Evolutionary conservation across 2,888 invertebrate species (phyloP), one percentile per base, ranked within the genome.

Genomic region (Zaprionus lineosus): DNA sequence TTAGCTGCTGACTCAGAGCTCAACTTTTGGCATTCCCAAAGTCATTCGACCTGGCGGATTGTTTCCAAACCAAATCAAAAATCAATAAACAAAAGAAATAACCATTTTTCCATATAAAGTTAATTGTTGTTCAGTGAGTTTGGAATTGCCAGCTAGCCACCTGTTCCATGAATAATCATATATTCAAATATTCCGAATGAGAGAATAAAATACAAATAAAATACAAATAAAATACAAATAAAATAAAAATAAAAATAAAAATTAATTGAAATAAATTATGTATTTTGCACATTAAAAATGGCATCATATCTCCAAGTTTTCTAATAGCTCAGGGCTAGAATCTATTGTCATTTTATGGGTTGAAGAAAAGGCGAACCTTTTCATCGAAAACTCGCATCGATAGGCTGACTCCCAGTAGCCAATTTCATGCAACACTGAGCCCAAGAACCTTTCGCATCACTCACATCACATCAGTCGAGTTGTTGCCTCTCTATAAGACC

Each of bases 361-460:
- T 18, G 5, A 44, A 37, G 31, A 26, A 14, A 40, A 29, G 19
- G 50, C 31, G 12, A 26, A 26, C 47, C 41, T 44, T 39, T 19
- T 61, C 56, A 69, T 37, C 31, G 50, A 53, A n/a, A n/a, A n/a
- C n/a, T n/a, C n/a, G n/a, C n/a, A n/a, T n/a, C n/a, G n/a, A 29
- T 43, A 26, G 29, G 40, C 39, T 40, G 55, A 50, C 48, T 63
- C 74, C 85, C 83, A 79, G 76, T 58, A 63, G 58, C 66, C 64
- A 85, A 79, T 85, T 81, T 83, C 84, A 85, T 81, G 81, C 81
- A 85, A 81, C 62, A 76, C 66, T 83, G 84, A 57, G 58, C 68
- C 50, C 53, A 66, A 82, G 85, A 84, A 78, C 83, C 43, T 78
- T 68, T 64, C 77, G 59, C 78, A 77, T 70, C 63, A 57, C 66